Conservation (phyloP, 2,888 invertebrate species). For the Choristoneura rosaceana region DNA sequence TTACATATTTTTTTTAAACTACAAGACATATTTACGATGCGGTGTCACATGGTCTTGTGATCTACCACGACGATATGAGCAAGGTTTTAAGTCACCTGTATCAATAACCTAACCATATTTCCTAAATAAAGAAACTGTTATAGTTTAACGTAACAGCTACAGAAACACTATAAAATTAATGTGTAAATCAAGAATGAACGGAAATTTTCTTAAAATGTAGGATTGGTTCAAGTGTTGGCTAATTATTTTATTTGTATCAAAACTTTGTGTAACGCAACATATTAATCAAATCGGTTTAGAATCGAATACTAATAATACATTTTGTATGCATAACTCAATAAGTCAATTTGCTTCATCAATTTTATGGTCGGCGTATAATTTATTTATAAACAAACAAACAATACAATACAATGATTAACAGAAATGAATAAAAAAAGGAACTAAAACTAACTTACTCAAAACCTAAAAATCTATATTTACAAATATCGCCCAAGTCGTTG, state of each 20-base stretch:
- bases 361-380: too few relatives aligned
- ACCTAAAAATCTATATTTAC: too few relatives aligned
- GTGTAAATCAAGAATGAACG: background rate
- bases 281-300: background rate
- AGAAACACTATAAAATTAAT: constrained; percentile 8
- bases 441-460: too few relatives aligned
- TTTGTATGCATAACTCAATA: too few relatives aligned
- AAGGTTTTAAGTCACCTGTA: constrained; percentile 24
- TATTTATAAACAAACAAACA: too few relatives aligned
- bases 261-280: background rate
- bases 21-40: constrained; percentile 17
- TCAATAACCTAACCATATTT: constrained; percentile 24
- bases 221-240: background rate
- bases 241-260: too few relatives aligned
- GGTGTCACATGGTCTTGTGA: constrained; percentile 22
- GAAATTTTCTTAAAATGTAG: background rate
- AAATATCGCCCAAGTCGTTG: too few relatives aligned
- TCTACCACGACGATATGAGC: constrained; percentile 15
- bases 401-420: too few relatives aligned
- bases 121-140: background rate
- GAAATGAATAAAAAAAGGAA: too few relatives aligned
- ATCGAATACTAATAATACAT: background rate
- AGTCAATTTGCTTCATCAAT: too few relatives aligned
- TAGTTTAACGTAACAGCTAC: background rate
- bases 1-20: constrained; percentile 1